A percentile compares a stretch with the other conserved stretches of the same genome.
phyloP scores from a whole-genome alignment of 2,888 invertebrate genomes.

The Drosophila paramelanica region DNA sequence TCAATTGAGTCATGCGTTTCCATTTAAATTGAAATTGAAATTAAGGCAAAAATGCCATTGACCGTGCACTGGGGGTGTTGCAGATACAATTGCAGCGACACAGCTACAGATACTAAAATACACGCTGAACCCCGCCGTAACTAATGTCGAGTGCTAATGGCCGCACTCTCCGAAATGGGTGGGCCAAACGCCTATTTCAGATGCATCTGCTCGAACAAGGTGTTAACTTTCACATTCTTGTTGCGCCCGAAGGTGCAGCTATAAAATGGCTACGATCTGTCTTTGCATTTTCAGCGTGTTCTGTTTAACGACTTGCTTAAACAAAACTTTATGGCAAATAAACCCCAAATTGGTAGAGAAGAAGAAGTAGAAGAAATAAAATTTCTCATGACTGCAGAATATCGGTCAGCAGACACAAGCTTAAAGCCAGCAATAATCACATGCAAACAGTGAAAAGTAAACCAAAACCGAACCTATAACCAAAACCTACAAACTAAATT shows the following conservation, averaged over 20 bases:
- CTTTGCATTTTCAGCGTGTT: conserved; percentile 29
- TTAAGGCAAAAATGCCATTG: conserved; percentile 33
- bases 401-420: conserved; percentile 60
- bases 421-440: conserved; percentile 40
- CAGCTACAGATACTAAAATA: conserved; percentile 23
- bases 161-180: conserved; percentile 30
- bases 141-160: conserved; percentile 63
- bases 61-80: conserved; percentile 19
- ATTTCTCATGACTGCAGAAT: conserved; percentile 58
- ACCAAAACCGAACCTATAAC: conserved; percentile 33
- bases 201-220: conserved; percentile 56
- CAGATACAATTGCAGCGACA: conserved; percentile 6
- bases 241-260: conserved; percentile 44
- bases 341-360: conserved; percentile 46
- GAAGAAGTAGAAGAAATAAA: conserved; percentile 15
- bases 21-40: conserved; percentile 65
- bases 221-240: conserved; percentile 74
- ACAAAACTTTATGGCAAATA: conserved; percentile 71
- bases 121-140: conserved; percentile 44
- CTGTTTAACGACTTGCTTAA: conserved; percentile 73
- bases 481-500: conserved; percentile 32
- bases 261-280: conserved; percentile 35
- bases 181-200: conserved; percentile 31
- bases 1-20: conserved; percentile 66
- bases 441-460: conserved; percentile 45